Evolutionary conservation across 30 jellyfish, hydroid and myxozoan genomes (phyloP).

Genomic region (Chrysaora quinquecirrha): DNA sequence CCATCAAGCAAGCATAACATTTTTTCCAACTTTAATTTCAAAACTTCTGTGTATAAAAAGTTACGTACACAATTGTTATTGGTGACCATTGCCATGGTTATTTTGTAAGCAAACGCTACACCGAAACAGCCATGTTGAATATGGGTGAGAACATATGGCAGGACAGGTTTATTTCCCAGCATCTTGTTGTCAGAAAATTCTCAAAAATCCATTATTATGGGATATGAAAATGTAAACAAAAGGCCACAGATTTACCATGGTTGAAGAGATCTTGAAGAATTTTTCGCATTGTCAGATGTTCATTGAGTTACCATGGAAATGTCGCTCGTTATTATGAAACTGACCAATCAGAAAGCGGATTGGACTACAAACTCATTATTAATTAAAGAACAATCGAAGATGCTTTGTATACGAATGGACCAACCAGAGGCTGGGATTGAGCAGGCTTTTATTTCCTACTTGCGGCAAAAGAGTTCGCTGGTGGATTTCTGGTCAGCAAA

Average conservation of each 20-base stretch:
- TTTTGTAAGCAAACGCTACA: too few relatives aligned
- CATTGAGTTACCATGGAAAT: slow-evolving; percentile 9
- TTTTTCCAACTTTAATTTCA: too few relatives aligned
- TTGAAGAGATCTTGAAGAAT: background rate
- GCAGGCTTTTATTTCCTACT: background rate
- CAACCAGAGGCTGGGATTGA: background rate
- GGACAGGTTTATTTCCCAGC: background rate
- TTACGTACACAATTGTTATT: too few relatives aligned
- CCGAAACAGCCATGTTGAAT: too few relatives aligned
- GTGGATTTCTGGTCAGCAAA: slow-evolving; percentile 8
- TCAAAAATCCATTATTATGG: slow-evolving; percentile 6
- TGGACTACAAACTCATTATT: slow-evolving; percentile 60
- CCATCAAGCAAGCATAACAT: too few relatives aligned
- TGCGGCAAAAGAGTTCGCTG: slow-evolving; percentile 23
- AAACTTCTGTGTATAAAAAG: too few relatives aligned
- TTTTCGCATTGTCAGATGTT: slow-evolving; percentile 22
- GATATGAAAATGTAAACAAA: background rate
- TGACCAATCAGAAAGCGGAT: slow-evolving; percentile 56
- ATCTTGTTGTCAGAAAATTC: background rate
- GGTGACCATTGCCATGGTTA: too few relatives aligned
- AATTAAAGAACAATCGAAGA: slow-evolving; percentile 49
- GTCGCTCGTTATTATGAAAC: slow-evolving; percentile 34
- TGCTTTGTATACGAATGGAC: slow-evolving; percentile 5
- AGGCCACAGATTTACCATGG: too few relatives aligned
- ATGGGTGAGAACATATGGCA: background rate